Percentiles rank a stretch among this genome's conserved stretches.
phyloP scores from a whole-genome alignment of 2,797 vertebrate genomes.

The Sebastes baramenuke region DNA sequence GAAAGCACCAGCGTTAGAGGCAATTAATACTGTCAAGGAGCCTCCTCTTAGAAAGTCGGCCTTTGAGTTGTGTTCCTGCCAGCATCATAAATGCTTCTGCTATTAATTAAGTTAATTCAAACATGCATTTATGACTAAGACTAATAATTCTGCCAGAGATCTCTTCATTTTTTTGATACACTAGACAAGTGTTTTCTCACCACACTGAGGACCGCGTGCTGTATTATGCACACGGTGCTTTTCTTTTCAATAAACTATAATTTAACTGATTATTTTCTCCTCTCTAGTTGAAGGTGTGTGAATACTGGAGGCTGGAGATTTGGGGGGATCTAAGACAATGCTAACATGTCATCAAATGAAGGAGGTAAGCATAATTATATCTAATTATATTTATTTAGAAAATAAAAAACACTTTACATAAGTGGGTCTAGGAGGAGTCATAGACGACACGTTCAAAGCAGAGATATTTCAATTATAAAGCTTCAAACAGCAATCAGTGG shows the following conservation, averaged over 20 bases:
- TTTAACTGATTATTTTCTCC: constrained; percentile 15
- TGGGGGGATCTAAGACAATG: not conserved
- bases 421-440: constrained; percentile 10
- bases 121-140: constrained; percentile 10
- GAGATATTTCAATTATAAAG: constrained; percentile 25
- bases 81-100: not conserved
- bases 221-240: not conserved
- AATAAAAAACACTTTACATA: not conserved
- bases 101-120: constrained; percentile 31
- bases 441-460: constrained; percentile 9
- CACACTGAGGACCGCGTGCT: not conserved
- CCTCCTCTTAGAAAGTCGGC: not conserved
- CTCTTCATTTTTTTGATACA: not conserved
- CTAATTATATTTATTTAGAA: constrained; percentile 43
- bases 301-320: not conserved
- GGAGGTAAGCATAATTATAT: constrained; percentile 29
- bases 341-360: constrained; percentile 12
- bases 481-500: not conserved
- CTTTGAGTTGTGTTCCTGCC: not conserved
- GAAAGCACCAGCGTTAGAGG: constrained; percentile 5
- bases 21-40: constrained; percentile 21
- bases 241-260: constrained; percentile 23
- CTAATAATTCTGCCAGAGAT: not conserved
- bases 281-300: not conserved
- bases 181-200: not conserved